Conservation (phyloP, 2,113 vertebrate genomes). For the Anolis carolinensis region DNA sequence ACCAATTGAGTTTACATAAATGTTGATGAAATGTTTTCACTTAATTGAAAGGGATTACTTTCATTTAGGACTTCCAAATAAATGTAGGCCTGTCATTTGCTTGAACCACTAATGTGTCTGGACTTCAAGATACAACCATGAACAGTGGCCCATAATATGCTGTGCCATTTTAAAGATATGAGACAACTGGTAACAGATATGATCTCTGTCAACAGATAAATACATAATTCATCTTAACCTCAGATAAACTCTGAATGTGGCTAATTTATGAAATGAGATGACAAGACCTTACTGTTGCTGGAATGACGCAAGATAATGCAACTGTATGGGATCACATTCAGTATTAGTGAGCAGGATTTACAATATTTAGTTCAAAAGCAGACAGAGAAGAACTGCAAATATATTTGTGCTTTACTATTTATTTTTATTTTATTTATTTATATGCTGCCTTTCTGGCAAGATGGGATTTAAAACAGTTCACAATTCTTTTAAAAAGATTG, state of each 20-base stretch:
- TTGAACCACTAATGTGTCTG: background rate
- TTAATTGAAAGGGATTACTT: too few relatives aligned
- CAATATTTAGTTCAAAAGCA: background rate
- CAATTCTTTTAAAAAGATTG: too few relatives aligned
- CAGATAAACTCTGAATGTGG: background rate
- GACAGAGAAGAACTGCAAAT: background rate
- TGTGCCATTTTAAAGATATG: background rate
- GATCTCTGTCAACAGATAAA: background rate
- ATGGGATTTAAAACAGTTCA: too few relatives aligned
- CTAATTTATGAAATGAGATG: background rate
- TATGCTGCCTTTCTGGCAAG: too few relatives aligned
- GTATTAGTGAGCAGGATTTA: background rate
- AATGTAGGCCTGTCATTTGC: too few relatives aligned
- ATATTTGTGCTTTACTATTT: background rate
- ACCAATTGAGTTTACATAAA: too few relatives aligned
- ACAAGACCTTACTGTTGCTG: background rate
- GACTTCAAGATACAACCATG: background rate
- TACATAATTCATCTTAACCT: background rate
- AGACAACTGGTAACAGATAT: background rate
- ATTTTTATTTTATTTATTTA: too few relatives aligned
- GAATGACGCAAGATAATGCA: background rate
- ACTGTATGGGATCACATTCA: background rate
- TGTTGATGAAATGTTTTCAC: too few relatives aligned
- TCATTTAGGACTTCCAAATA: too few relatives aligned
- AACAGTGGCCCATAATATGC: background rate